phyloP scores from a whole-genome alignment of 2,113 vertebrate species.

The Orthonyx spaldingii region DNA sequence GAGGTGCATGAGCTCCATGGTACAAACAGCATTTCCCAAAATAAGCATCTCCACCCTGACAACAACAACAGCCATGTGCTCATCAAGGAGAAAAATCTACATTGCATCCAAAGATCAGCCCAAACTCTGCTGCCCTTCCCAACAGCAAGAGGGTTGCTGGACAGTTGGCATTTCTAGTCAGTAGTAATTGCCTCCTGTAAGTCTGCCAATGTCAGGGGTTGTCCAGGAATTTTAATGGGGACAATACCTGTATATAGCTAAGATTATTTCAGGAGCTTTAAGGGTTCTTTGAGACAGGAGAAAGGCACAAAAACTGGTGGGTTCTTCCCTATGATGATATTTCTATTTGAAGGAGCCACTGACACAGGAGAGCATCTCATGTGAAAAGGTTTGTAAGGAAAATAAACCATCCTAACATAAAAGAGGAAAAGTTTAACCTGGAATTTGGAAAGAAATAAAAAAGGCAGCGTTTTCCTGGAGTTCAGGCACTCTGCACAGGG shows the following conservation, averaged over 20 bases:
- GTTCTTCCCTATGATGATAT: background rate
- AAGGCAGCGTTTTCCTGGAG: background rate
- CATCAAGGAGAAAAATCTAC: background rate
- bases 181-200: background rate
- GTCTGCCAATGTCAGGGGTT: background rate
- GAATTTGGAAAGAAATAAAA: background rate
- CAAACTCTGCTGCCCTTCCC: background rate
- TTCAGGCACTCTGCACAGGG: background rate
- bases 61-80: background rate
- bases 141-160: background rate
- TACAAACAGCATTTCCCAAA: background rate
- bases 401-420: background rate
- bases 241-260: background rate
- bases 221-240: background rate
- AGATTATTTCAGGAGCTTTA: background rate
- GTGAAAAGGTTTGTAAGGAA: background rate
- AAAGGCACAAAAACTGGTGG: background rate
- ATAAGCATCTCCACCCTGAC: background rate
- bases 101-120: background rate
- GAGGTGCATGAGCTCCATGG: rapidly evolving
- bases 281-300: background rate
- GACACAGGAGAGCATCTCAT: rapidly evolving
- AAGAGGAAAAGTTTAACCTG: background rate
- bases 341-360: background rate
- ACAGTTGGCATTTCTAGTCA: background rate